These are phyloP conservation scores for Laupala kohalensis DNA, from an alignment of 1,140 invertebrate genomes.

Conservation along the genomic window DNA sequence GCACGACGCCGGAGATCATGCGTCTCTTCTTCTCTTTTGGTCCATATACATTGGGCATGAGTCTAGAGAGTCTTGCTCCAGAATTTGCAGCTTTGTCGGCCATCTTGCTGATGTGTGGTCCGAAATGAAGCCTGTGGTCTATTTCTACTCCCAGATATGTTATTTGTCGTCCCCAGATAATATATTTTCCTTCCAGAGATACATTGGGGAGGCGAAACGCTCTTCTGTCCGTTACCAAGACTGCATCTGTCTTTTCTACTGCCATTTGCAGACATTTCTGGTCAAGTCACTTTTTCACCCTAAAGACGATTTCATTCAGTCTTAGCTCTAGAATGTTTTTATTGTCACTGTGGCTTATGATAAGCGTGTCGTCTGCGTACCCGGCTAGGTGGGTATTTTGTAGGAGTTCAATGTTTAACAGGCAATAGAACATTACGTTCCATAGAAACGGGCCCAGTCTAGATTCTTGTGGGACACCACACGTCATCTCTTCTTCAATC, in stretches of 20 bases:
- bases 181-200: background rate
- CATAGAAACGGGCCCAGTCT: slow-evolving; percentile 24
- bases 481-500: slow-evolving; percentile 18
- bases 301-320: slow-evolving; percentile 12
- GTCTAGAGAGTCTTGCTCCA: background rate
- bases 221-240: background rate
- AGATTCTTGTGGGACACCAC: slow-evolving; percentile 24
- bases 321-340: slow-evolving; percentile 14
- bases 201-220: background rate
- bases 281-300: background rate
- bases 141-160: background rate
- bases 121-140: background rate
- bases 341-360: slow-evolving; percentile 16
- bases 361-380: slow-evolving; percentile 22
- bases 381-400: slow-evolving; percentile 3
- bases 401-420: slow-evolving; percentile 19
- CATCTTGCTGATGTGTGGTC: background rate
- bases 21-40: background rate
- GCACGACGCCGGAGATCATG: background rate
- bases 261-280: background rate
- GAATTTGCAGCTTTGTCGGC: background rate
- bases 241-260: no score
- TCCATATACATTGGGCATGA: background rate
- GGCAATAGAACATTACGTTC: slow-evolving; percentile 22
- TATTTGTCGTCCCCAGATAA: background rate